These are phyloP conservation scores for Eupithecia exiguata DNA, from an alignment of 2,888 invertebrate genomes.

Conservation along the genomic window DNA sequence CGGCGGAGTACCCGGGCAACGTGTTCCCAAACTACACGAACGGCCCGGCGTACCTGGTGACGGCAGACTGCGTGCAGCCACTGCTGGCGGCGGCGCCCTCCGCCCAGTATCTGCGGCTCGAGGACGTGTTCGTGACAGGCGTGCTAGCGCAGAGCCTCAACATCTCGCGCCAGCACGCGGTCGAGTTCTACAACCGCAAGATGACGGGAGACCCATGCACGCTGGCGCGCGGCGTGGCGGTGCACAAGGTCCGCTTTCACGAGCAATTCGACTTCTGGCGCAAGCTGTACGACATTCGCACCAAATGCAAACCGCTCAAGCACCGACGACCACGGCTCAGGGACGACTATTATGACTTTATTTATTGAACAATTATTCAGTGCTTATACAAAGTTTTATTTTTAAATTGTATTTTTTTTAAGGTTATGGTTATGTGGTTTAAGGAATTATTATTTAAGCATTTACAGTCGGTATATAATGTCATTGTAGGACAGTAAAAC, in stretches of 20 bases:
- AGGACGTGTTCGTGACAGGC: conserved; percentile 96
- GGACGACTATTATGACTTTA: too few relatives aligned
- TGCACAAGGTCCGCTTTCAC: conserved; percentile 94
- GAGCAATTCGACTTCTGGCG: conserved; percentile 96
- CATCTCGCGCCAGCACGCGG: conserved; percentile 87
- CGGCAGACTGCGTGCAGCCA: conserved; percentile 88
- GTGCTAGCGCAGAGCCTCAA: conserved; percentile 90
- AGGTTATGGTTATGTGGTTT: too few relatives aligned
- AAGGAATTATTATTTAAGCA: too few relatives aligned
- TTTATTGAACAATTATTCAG: too few relatives aligned
- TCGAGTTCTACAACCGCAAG: conserved; percentile 91
- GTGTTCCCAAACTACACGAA: conserved; percentile 96
- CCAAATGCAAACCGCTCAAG: conserved; percentile 86
- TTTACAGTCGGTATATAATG: too few relatives aligned
- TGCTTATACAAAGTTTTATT: too few relatives aligned
- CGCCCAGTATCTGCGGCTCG: conserved; percentile 90
- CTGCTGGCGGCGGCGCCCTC: conserved; percentile 87
- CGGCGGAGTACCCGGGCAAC: conserved; percentile 87
- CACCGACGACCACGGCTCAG: conserved; percentile 43
- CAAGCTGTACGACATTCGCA: conserved; percentile 91
- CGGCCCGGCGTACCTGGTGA: conserved; percentile 95
- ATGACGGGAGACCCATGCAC: conserved; percentile 91
- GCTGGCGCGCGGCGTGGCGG: conserved; percentile 91
- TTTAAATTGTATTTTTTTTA: too few relatives aligned
- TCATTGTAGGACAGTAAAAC: too few relatives aligned